Conservation (phyloP, 1,140 invertebrate species). For the Sycobia sp. region DNA sequence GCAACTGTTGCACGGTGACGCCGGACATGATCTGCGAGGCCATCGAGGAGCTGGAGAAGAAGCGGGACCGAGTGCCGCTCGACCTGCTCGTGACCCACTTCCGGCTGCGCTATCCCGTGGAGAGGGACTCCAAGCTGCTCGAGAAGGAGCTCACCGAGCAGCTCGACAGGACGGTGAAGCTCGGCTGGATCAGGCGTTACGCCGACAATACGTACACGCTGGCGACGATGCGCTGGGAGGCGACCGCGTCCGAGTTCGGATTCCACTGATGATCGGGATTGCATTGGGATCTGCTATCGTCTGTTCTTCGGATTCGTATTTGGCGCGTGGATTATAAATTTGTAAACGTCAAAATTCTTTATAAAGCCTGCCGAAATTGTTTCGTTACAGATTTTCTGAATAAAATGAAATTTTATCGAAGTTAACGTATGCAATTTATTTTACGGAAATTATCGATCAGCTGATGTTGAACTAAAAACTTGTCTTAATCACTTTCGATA, state of each 20-base stretch:
- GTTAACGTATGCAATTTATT: too few relatives aligned
- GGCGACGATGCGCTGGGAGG: constrained; percentile 2
- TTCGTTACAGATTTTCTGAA: not conserved
- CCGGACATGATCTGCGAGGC: constrained; percentile 8
- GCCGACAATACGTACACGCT: not conserved
- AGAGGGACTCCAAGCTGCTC: not conserved
- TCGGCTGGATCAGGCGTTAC: not conserved
- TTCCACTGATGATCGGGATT: not conserved
- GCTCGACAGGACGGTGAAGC: constrained; percentile 5
- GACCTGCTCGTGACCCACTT: constrained; percentile 8
- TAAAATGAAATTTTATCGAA: not conserved
- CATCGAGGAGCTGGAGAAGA: constrained; percentile 18
- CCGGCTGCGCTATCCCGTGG: not conserved
- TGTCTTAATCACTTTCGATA: too few relatives aligned
- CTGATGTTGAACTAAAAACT: too few relatives aligned
- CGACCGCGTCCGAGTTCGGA: constrained; percentile 13
- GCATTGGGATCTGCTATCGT: not conserved
- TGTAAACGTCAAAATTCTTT: too few relatives aligned
- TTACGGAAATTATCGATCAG: too few relatives aligned
- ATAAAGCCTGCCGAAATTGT: too few relatives aligned
- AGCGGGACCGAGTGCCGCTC: constrained; percentile 7
- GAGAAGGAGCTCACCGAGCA: not conserved
- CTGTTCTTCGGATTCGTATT: not conserved
- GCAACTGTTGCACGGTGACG: not conserved
- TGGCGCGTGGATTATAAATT: too few relatives aligned